phyloP scores from a whole-genome alignment of 2,797 vertebrate species.

The Clarias platycephalus region DNA sequence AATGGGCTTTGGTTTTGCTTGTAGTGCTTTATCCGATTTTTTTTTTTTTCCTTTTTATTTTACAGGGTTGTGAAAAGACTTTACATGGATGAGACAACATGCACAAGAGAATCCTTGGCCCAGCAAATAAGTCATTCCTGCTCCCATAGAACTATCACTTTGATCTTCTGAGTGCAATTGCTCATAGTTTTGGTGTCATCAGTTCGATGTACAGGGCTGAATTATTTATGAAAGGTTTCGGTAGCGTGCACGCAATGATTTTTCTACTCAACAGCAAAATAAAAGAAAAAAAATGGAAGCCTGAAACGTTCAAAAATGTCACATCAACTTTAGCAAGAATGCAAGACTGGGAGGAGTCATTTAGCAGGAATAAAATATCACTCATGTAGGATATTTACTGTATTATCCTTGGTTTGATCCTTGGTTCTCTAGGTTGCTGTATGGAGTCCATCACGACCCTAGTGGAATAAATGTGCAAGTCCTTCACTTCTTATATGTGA shows the following conservation, averaged over 20 bases:
- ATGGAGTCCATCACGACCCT: background rate
- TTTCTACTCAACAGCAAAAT: constrained; percentile 71
- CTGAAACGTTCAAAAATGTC: constrained; percentile 65
- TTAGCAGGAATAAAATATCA: background rate
- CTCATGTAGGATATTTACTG: background rate
- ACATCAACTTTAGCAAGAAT: constrained; percentile 72
- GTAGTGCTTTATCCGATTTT: constrained; percentile 64
- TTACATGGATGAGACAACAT: constrained; percentile 64
- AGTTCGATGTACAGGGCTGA: constrained; percentile 79
- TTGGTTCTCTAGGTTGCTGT: no score
- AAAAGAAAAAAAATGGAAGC: constrained; percentile 63
- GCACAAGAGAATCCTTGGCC: constrained; percentile 63
- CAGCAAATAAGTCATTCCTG: constrained; percentile 71
- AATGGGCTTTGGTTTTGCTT: constrained; percentile 66
- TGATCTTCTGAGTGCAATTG: constrained; percentile 79
- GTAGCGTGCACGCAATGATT: constrained; percentile 75
- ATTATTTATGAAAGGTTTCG: constrained; percentile 85
- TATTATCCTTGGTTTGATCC: background rate
- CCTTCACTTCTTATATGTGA: background rate
- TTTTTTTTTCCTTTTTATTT: constrained; percentile 65
- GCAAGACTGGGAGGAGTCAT: constrained; percentile 63
- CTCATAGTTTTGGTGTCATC: constrained; percentile 82
- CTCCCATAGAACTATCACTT: constrained; percentile 78
- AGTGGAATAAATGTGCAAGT: background rate
- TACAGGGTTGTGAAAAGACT: constrained; percentile 59